Evolutionary conservation across 2,113 vertebrate genomes (phyloP).

Genomic region (Phylloscopus trochiloides): DNA sequence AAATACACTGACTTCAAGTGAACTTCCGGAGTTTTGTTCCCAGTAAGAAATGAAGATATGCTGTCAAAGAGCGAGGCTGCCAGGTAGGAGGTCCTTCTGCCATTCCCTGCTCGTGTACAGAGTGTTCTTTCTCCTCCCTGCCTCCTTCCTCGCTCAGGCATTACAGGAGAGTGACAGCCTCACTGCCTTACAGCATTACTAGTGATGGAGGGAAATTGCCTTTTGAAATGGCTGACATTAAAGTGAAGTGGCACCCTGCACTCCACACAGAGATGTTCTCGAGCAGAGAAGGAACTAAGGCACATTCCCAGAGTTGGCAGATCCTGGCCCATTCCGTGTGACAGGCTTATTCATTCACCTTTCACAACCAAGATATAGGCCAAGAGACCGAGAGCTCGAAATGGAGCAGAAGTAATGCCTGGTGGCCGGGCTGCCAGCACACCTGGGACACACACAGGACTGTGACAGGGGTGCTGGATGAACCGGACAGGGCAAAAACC

Average conservation of each 20-base stretch:
- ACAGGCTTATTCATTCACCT: background rate
- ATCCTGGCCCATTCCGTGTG: background rate
- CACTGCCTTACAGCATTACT: background rate
- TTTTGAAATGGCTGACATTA: background rate
- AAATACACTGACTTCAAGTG: background rate
- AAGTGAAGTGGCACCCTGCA: background rate
- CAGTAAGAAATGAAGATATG: background rate
- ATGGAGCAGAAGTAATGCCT: background rate
- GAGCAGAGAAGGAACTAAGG: background rate
- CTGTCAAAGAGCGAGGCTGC: background rate
- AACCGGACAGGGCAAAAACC: fast-evolving
- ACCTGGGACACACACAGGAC: background rate
- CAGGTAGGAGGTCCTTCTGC: background rate
- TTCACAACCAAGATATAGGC: background rate
- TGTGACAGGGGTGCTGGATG: background rate
- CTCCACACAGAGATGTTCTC: fast-evolving
- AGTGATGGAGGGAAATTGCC: background rate
- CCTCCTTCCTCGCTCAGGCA: background rate
- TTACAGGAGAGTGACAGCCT: background rate
- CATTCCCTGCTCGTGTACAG: background rate
- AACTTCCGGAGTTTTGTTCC: background rate
- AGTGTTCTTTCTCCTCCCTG: background rate
- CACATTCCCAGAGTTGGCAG: background rate
- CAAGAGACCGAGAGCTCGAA: background rate
- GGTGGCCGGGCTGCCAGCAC: background rate